phyloP scores from a whole-genome alignment of 2,888 invertebrate species.

The Eristalinus sepulchralis region DNA sequence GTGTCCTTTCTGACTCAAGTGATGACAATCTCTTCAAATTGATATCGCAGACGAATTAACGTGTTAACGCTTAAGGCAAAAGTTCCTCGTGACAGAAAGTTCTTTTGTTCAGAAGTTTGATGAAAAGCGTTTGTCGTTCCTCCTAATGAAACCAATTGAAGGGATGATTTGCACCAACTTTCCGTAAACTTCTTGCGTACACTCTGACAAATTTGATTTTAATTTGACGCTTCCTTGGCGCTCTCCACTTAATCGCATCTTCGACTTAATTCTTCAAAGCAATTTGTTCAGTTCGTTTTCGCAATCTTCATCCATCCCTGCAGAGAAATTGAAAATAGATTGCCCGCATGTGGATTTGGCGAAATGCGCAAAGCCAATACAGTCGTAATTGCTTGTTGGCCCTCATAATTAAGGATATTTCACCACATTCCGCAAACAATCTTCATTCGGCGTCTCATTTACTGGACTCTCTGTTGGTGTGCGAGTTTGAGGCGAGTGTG shows the following conservation, averaged over 20 bases:
- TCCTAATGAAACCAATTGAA: background rate
- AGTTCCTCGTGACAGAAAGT: too few relatives aligned
- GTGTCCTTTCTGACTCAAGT: too few relatives aligned
- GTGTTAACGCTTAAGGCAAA: too few relatives aligned
- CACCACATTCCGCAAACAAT: background rate
- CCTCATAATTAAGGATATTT: slow-evolving; percentile 41
- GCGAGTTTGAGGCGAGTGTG: background rate
- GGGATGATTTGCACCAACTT: background rate
- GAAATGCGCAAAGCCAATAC: slow-evolving; percentile 24
- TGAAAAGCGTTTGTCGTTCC: background rate
- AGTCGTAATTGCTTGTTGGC: slow-evolving; percentile 21
- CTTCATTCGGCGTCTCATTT: background rate
- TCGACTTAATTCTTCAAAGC: background rate
- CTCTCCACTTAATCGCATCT: background rate
- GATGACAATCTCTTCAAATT: too few relatives aligned
- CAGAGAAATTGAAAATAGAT: slow-evolving; percentile 14
- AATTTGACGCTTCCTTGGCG: background rate
- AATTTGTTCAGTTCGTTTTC: slow-evolving; percentile 1
- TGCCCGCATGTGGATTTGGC: slow-evolving; percentile 16
- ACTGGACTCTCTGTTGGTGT: background rate
- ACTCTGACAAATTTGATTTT: background rate
- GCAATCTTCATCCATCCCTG: background rate
- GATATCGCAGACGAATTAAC: too few relatives aligned
- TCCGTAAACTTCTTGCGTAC: background rate
- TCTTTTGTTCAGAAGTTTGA: background rate